A percentile compares a stretch with the other conserved stretches of the same genome.
Conservation (phyloP, 1,140 invertebrate genomes). For the Drosophila varians region DNA sequence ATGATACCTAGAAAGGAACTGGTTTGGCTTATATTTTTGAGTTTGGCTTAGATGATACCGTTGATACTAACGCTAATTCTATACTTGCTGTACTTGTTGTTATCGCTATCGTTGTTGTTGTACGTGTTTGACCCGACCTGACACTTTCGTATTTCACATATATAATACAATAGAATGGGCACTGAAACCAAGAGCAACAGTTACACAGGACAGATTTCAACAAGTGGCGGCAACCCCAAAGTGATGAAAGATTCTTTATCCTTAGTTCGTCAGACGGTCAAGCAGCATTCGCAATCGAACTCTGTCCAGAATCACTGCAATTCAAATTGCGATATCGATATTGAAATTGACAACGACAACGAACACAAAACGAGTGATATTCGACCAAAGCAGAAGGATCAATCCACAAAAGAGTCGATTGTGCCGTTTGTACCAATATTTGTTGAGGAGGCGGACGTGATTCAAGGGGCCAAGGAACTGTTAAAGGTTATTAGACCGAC, state of each 20-base stretch:
- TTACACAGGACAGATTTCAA: conserved; percentile 82
- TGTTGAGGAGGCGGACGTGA: conserved; percentile 85
- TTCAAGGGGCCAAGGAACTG: conserved; percentile 84
- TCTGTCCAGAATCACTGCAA: conserved; percentile 59
- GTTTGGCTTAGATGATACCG: conserved; percentile 20
- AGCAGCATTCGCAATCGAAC: conserved; percentile 67
- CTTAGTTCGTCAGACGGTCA: conserved; percentile 73
- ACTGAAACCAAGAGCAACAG: conserved; percentile 83
- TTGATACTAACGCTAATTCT: conserved; percentile 19
- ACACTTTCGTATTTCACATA: conserved; percentile 78
- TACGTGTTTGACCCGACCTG: conserved; percentile 71
- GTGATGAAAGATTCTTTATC: conserved; percentile 81
- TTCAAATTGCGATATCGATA: conserved; percentile 52
- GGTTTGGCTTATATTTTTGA: conserved; percentile 1
- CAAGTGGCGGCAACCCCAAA: conserved; percentile 81
- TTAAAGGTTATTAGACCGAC: conserved; percentile 85
- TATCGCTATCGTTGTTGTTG: conserved; percentile 20
- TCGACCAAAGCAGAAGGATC: conserved; percentile 43
- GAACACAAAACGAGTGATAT: conserved; percentile 40
- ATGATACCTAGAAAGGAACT: not conserved
- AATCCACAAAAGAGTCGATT: conserved; percentile 47
- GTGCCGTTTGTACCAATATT: conserved; percentile 83
- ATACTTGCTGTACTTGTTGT: conserved; percentile 43
- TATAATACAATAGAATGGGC: conserved; percentile 82
- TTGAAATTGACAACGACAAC: conserved; percentile 35